Conservation (phyloP, 1,140 invertebrate genomes). For the Anastrepha obliqua region DNA sequence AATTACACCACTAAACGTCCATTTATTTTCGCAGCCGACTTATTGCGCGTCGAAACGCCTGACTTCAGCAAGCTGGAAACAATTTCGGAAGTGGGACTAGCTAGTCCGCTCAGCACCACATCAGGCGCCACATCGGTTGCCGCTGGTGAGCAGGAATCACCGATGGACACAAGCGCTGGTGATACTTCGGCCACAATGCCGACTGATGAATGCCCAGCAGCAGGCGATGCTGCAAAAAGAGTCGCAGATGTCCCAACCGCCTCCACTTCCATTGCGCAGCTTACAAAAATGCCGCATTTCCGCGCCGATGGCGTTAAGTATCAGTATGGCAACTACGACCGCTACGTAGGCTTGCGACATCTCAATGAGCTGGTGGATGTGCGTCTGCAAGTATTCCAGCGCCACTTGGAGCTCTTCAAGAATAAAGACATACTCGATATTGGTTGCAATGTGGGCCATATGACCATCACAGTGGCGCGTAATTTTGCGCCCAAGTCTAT, state of each 20-base stretch:
- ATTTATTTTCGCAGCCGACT: conserved; percentile 61
- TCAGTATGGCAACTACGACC: conserved; percentile 96
- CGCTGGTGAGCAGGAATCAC: conserved; percentile 64
- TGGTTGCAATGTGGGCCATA: conserved; percentile 97
- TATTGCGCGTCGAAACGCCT: conserved; percentile 68
- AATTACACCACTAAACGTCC: background rate
- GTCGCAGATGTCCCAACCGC: background rate
- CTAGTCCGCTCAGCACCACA: conserved; percentile 68
- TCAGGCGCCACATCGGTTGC: conserved; percentile 69
- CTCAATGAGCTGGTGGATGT: conserved; percentile 86
- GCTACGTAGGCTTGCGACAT: conserved; percentile 97
- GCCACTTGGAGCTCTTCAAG: conserved; percentile 88
- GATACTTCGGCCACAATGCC: conserved; percentile 45
- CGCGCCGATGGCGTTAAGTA: conserved; percentile 85
- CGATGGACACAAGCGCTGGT: conserved; percentile 54
- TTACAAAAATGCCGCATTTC: conserved; percentile 80
- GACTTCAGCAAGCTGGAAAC: conserved; percentile 60
- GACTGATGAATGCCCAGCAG: background rate
- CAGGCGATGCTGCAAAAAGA: conserved; percentile 18
- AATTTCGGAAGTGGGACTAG: conserved; percentile 58
- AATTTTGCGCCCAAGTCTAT: conserved; percentile 90
- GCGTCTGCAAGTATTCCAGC: conserved; percentile 86
- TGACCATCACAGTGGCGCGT: conserved; percentile 90
- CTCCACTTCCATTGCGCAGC: conserved; percentile 62
- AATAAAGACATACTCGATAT: conserved; percentile 96